Base-by-base conservation (phyloP, 2,888 invertebrate species). In the Nemoura dubitans region DNA sequence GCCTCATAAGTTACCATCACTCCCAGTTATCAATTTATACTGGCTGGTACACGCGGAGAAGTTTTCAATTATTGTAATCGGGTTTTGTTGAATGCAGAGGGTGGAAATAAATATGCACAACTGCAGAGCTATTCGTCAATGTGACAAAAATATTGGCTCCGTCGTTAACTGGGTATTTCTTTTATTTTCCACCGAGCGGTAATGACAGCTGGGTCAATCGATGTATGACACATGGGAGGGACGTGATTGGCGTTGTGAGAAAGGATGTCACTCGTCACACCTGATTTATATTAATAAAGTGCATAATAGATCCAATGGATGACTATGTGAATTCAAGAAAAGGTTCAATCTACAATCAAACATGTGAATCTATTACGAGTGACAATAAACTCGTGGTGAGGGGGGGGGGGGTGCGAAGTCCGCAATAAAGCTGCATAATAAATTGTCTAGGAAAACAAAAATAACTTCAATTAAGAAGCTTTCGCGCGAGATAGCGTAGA, bases 1-100 rank as follows among this genome's bases (percentile, higher is more conserved):
- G 78, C 78, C 26, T 78, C 78, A 78, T 78, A 78, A 78, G 78
- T 78, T 28, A 78, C 78, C 81, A 81, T 81, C 81, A 81, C 81
- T 81, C 30, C 30, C 81, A 81, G 81, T 81, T 81, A 81, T 81
- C 81, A 81, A 28, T 81, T 81, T 28, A n/a, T n/a, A 26, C n/a
- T 28, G 30, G 30, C 28, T 81, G 7, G 29, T 29, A 81, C 28
- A 27, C 78, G 28, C n/a, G n/a, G n/a, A 29, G 30, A 81, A 81
- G 16, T 81, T 28, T 30, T 81, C 81, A 81, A 81, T 81, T 81
- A 81, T 30, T 81, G 29, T 81, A 81, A 81, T 81, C 28, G 28
- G 28, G 28, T 81, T 81, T 30, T 30, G 81, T 30, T 30, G 30
- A 30, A 81, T 59, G 10, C 28, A 30, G 30, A 81, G 81, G 30